A percentile compares a stretch with the other conserved stretches of the same genome.
These are phyloP conservation scores for Palythoa heliodiscus DNA, from an alignment of 92 coral and sea anemone species.

Conservation along the genomic window DNA sequence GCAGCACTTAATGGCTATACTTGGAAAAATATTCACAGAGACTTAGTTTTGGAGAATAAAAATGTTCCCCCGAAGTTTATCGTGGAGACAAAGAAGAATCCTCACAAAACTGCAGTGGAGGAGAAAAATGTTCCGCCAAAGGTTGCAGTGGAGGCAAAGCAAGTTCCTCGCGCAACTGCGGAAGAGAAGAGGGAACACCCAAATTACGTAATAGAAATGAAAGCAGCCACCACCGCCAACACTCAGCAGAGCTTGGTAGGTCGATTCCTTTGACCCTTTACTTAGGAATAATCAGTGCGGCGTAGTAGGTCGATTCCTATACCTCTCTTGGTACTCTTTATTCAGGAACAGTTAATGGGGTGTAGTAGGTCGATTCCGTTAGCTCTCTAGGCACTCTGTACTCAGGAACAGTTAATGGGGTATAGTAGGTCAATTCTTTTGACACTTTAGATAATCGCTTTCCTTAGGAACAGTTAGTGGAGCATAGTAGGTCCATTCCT, in stretches of 20 bases:
- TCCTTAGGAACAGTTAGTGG: too few species aligned
- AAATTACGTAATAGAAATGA: constrained; percentile 23
- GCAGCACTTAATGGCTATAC: neutral
- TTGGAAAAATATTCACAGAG: neutral
- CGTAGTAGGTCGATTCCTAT: neutral
- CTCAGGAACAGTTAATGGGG: neutral
- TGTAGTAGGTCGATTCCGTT: neutral
- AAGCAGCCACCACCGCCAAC: neutral
- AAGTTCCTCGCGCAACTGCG: neutral
- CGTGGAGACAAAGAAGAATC: neutral
- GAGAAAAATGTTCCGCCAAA: neutral
- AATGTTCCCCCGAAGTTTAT: neutral
- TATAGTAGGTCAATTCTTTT: neutral
- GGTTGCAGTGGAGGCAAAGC: neutral
- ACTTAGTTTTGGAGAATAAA: neutral
- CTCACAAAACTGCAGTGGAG: neutral
- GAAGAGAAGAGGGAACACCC: neutral
- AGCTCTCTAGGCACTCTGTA: neutral
- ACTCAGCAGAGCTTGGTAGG: neutral
- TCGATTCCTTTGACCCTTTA: neutral
- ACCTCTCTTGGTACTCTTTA: neutral
- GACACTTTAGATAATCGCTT: too few species aligned
- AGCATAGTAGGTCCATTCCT: neutral
- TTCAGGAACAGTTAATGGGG: neutral
- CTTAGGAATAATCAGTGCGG: neutral